A percentile compares a stretch with the other conserved stretches of the same genome.
Conservation (phyloP, 2,113 vertebrate species). For the Sturnus vulgaris region DNA sequence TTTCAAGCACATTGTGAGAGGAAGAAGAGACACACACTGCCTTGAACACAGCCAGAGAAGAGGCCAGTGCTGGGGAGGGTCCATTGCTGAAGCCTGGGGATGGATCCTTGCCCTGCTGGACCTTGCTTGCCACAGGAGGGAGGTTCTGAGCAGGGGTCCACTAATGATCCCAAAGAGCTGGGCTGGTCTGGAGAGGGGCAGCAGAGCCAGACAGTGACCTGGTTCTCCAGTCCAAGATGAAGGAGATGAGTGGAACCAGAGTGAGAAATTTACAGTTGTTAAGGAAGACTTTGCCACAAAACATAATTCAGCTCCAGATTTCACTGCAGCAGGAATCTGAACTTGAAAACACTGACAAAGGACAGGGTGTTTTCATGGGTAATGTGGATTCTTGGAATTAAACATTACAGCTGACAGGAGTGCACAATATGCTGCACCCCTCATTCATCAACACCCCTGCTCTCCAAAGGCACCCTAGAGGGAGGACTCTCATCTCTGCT, state of each 20-base stretch:
- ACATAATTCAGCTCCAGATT: neutral
- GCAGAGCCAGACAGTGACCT: rapidly evolving
- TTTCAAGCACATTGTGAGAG: constrained; percentile 33
- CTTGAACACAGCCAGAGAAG: neutral
- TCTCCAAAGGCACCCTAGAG: neutral
- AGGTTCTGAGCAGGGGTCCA: neutral
- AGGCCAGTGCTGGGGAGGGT: neutral
- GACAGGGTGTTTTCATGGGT: neutral
- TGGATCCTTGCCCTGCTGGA: neutral
- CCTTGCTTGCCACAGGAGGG: rapidly evolving
- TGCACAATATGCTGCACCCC: neutral
- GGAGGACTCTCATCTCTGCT: neutral
- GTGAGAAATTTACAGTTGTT: neutral
- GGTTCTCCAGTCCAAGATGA: neutral
- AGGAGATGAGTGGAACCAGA: neutral
- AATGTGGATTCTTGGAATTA: neutral
- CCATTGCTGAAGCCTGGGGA: rapidly evolving
- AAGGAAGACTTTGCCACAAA: neutral
- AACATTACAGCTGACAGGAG: rapidly evolving
- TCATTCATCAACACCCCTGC: neutral
- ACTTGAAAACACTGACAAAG: neutral
- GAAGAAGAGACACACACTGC: neutral
- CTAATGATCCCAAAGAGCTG: neutral
- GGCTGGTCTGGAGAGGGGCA: neutral
- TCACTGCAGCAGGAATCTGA: neutral